These are phyloP conservation scores for Ammodytes dubius DNA, from an alignment of 2,113 vertebrate genomes.

Conservation along the genomic window DNA sequence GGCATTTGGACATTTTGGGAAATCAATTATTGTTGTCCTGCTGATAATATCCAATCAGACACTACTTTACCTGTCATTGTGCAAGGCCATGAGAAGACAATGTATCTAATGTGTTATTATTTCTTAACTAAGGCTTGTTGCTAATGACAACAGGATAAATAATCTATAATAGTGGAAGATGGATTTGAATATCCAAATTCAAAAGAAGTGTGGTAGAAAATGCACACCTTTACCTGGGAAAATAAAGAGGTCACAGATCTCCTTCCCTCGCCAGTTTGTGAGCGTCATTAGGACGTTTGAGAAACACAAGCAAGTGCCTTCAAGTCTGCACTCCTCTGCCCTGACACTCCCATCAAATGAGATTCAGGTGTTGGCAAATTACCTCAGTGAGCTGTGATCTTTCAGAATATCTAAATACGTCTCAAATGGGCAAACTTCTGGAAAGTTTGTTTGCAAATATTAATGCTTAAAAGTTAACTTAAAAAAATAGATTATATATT, in stretches of 20 bases:
- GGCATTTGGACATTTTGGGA: too few relatives aligned
- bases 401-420: background rate
- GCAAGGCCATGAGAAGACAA: too few relatives aligned
- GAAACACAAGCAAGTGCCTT: constrained; percentile 37
- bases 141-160: background rate
- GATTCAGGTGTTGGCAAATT: constrained; percentile 17
- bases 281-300: constrained; percentile 6
- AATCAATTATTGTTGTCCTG: too few relatives aligned
- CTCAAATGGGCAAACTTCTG: background rate
- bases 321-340: constrained; percentile 34
- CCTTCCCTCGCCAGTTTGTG: background rate
- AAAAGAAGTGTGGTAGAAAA: background rate
- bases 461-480: background rate
- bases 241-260: background rate
- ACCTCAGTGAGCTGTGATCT: background rate
- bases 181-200: too few relatives aligned
- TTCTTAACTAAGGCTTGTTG: background rate
- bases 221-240: background rate
- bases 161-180: background rate
- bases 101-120: too few relatives aligned
- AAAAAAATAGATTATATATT: too few relatives aligned
- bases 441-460: background rate
- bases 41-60: too few relatives aligned
- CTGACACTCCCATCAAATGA: constrained; percentile 47
- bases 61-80: too few relatives aligned